Evolutionary conservation across 2,113 vertebrate genomes (phyloP), one percentile per base, ranked within the genome.

Genomic region (Burhinus bistriatus): DNA sequence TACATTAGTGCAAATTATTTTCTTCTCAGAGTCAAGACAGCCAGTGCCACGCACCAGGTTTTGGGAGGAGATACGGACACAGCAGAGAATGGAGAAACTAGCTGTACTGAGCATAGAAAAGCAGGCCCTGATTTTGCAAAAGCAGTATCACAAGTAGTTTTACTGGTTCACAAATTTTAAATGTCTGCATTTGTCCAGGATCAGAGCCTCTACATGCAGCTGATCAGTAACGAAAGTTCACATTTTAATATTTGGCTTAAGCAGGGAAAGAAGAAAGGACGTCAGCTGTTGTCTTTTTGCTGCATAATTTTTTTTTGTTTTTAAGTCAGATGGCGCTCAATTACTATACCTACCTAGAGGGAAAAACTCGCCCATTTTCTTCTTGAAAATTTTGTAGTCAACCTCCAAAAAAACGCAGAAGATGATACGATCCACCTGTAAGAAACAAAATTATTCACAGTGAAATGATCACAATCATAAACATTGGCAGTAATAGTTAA

Each of bases 341-440:
- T 69, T 44, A 36, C 11, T 66, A 9, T 22, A 97, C 98, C 64
- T 98, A 99, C 99, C 99, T 98, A 98, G 95, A 34, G 98, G 97
- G 97, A 99, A 99, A 96, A 99, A 98, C 44, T 98, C 97, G 7
- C 98, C 97, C 99, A 99, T 99, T 98, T 99, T 99, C 97, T 99
- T 99, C 98, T 99, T 99, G 98, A 99, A 99, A 98, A 99, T 99
- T 98, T 98, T 98, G 97, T 98, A 99, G 97, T 99, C 99, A 21
- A 99, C 98, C 96, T 99, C 99, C 93, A 99, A 98, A 98, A 99
- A 99, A 97, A 99, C 99, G 6, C 99, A 99, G 98, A 99, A 99
- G 98, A 99, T 99, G 98, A 99, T 98, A 68, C 99, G 99, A 96
- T 99, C 99, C 96, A 99, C 98, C 99, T 99, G 98, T 30, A 98